Base-by-base conservation (phyloP, 2,888 invertebrate species). In the Scaptomyza caliginosa region DNA sequence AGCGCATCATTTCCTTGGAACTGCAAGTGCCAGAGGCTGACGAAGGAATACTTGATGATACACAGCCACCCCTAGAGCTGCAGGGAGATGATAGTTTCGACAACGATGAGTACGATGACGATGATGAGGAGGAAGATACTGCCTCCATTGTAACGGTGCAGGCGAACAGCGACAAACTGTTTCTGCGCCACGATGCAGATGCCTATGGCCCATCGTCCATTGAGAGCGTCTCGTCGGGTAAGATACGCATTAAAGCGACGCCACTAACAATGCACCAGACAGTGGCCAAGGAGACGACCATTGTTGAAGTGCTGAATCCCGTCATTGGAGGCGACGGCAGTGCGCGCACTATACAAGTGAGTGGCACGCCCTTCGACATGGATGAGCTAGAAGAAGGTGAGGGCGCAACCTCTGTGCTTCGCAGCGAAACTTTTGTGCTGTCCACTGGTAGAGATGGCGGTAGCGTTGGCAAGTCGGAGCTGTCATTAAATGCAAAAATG, bases 1-100 rank as follows among this genome's bases (percentile, higher is more conserved):
- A 97, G 92, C 97, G 96, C 92, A 97, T 97, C 84, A 96, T 97
- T 92, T 96, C 97, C 59, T 92, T 97, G 92, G 97, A 97, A 92
- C 92, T 97, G 94, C 93, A 90, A 92, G 94, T 92, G 92, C 94
- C 77, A 17, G 91, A 90, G 52, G 73, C 72, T 38, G 86, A 81
- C n/a, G 76, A 82, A 11, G 76, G 51, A 5, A 64, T 62, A 7
- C 67, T 81, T 4, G 86, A 85, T 21, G 78, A 80, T 38, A 82
- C 79, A 23, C 77, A 73, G 32, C 87, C 82, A 32, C 79, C 86
- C 24, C 34, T 77, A 42, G 73, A 75, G 23, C 50, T 88, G 40
- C 64, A 67, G 59, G 71, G 49, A 2, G 64, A 65, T 21, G 79
- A 74, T 52, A 74, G 86, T 30, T 77, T 69, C 34, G 77, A 73